A percentile compares a stretch with the other conserved stretches of the same genome.
Evolutionary conservation across 2,113 vertebrate genomes (phyloP).

Genomic region (Strix aluco): DNA sequence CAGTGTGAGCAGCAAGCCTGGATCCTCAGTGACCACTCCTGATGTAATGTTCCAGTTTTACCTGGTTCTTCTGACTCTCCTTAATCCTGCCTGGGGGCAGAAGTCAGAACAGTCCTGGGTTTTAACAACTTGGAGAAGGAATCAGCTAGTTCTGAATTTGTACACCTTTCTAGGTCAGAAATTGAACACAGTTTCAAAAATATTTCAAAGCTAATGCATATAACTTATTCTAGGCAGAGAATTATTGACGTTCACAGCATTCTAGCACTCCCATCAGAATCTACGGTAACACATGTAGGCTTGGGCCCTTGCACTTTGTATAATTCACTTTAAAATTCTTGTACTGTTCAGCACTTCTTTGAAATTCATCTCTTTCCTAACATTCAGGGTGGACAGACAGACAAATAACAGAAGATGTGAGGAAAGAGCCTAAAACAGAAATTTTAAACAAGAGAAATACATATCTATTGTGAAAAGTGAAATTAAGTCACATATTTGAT

Average conservation of each 20-base stretch:
- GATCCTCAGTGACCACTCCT: not conserved
- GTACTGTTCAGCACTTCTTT: not conserved
- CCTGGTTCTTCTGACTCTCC: not conserved
- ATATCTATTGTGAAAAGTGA: not conserved
- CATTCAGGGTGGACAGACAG: not conserved
- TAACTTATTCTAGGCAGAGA: not conserved
- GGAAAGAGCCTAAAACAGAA: not conserved
- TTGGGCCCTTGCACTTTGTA: not conserved
- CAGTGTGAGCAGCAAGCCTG: not conserved
- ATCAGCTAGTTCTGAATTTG: not conserved
- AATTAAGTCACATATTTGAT: not conserved
- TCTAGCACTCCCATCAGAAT: not conserved
- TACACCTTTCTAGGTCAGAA: not conserved
- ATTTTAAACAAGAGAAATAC: not conserved
- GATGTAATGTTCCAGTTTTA: not conserved
- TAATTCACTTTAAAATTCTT: not conserved
- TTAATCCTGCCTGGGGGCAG: not conserved
- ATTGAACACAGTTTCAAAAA: not conserved
- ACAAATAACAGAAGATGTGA: not conserved
- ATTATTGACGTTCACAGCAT: not conserved
- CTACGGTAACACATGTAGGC: not conserved
- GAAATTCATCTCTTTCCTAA: not conserved
- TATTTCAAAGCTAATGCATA: not conserved
- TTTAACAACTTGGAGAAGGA: not conserved
- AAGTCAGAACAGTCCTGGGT: not conserved